These are phyloP conservation scores for Gymnosoma rotundatum DNA, from an alignment of 2,888 invertebrate genomes.

Conservation along the genomic window DNA sequence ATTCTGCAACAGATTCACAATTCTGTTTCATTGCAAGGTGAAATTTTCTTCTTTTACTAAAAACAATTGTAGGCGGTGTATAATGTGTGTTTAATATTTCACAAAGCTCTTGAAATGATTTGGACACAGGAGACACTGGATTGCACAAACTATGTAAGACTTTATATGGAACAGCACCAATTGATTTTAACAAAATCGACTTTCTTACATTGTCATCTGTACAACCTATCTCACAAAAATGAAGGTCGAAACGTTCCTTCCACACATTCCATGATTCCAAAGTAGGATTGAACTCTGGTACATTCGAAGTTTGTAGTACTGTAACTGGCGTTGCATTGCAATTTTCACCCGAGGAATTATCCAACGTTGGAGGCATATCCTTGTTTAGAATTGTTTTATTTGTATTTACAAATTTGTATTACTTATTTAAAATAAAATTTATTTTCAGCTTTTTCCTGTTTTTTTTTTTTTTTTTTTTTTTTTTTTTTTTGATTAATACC, in stretches of 20 bases:
- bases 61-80: conserved; percentile 52
- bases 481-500: too few relatives aligned
- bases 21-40: conserved; percentile 3
- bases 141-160: conserved; percentile 43
- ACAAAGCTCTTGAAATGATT: conserved; percentile 38
- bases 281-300: neutral
- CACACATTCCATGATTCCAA: neutral
- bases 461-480: too few relatives aligned
- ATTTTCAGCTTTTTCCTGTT: neutral
- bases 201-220: conserved; percentile 31
- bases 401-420: too few relatives aligned
- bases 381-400: neutral
- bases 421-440: neutral
- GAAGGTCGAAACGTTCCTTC: conserved; percentile 36
- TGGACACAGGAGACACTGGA: conserved; percentile 31
- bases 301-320: neutral
- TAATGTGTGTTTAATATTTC: conserved; percentile 42
- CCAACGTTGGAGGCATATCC: neutral
- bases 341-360: too few relatives aligned
- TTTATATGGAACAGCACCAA: conserved; percentile 26
- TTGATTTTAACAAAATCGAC: conserved; percentile 19
- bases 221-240: conserved; percentile 49
- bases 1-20: conserved; percentile 39
- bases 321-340: neutral
- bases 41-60: conserved; percentile 22